Percentiles rank a stretch among this genome's conserved stretches.
phyloP scores from a whole-genome alignment of 1,140 invertebrate genomes.

The Dinothrombium tinctorium region DNA sequence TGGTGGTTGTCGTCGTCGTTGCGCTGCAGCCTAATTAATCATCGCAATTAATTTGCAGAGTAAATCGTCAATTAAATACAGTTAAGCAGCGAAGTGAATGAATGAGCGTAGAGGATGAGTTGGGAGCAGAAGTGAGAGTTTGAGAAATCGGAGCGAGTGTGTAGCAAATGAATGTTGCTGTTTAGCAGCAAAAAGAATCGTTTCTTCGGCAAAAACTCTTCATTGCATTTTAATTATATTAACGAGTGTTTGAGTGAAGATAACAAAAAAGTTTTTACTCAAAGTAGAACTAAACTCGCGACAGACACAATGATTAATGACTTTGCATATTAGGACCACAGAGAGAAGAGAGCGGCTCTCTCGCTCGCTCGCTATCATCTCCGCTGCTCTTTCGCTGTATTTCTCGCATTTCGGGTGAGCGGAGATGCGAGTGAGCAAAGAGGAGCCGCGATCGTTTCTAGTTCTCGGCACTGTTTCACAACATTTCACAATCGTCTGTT shows the following conservation, averaged over 20 bases:
- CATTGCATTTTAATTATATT: conserved; percentile 11
- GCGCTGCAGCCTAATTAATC: too few species aligned
- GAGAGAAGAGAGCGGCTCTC: not conserved
- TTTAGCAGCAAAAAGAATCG: not conserved
- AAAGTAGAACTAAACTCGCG: conserved; percentile 3
- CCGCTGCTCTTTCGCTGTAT: not conserved
- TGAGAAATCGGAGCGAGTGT: not conserved
- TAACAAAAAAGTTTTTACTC: conserved; percentile 6
- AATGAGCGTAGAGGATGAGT: not conserved
- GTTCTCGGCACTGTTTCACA: too few species aligned
- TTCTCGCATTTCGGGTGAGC: too few species aligned
- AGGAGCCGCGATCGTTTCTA: too few species aligned
- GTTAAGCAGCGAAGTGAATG: not conserved
- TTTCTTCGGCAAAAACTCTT: conserved; percentile 2
- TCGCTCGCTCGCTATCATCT: not conserved
- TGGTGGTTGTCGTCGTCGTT: too few species aligned
- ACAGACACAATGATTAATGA: conserved; percentile 9
- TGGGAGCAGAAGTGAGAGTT: not conserved
- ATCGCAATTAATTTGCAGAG: too few species aligned
- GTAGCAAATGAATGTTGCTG: not conserved
- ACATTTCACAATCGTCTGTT: too few species aligned
- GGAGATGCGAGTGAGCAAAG: too few species aligned
- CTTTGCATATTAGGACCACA: conserved; percentile 6
- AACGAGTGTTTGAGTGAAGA: conserved; percentile 10
- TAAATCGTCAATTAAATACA: too few species aligned